Evolutionary conservation across 2,113 vertebrate species (phyloP).

Genomic region (Meleagris gallopavo): DNA sequence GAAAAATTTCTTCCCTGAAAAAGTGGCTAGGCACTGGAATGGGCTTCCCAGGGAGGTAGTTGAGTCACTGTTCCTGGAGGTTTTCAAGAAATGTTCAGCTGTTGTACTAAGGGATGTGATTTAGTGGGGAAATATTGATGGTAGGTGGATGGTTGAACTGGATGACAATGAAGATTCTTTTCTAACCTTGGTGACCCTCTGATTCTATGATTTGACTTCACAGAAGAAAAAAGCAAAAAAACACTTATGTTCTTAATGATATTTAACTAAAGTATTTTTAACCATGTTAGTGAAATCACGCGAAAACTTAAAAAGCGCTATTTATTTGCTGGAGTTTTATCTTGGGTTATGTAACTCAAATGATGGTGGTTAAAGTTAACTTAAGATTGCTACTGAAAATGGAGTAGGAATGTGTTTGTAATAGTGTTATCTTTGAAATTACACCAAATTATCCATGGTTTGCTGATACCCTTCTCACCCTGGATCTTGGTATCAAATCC

Average conservation of each 20-base stretch:
- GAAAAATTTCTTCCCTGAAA: no score
- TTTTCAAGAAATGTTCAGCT: no score
- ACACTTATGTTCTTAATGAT: neutral
- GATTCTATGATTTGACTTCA: neutral
- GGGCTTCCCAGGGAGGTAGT: no score
- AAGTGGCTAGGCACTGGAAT: no score
- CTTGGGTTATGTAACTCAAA: neutral
- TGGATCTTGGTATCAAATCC: neutral
- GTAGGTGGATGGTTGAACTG: no score
- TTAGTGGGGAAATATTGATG: no score
- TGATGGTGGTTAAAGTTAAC: neutral
- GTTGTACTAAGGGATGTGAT: no score
- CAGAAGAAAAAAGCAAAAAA: neutral
- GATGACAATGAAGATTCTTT: no score
- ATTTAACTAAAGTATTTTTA: neutral
- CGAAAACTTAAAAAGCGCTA: neutral
- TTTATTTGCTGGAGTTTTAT: neutral
- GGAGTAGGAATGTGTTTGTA: neutral
- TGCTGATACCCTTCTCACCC: accelerated
- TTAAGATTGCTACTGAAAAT: neutral
- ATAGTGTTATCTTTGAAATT: neutral
- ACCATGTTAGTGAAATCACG: neutral
- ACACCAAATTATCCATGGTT: neutral
- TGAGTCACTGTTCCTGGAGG: no score
- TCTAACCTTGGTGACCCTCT: no score